Evolutionary conservation across 2,113 vertebrate genomes (phyloP), one percentile per base, ranked within the genome.

Genomic region (Notarius quadriscutis): DNA sequence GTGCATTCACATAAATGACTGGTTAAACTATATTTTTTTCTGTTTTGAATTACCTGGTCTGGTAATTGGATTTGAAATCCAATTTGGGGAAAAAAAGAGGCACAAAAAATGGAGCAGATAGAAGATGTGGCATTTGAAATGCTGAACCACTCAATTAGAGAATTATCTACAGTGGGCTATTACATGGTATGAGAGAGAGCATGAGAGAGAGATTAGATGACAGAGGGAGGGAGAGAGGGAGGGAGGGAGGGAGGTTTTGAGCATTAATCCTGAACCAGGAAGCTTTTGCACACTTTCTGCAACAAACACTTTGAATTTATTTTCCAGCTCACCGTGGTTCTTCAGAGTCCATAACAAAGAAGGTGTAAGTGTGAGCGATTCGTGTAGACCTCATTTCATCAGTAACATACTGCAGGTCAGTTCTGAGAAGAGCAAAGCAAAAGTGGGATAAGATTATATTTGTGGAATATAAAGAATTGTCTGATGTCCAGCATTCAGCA

Each of bases 51-150:
- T 90, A 92, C 89, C 89, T 86, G 88, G 84, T 88, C 78, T 89
- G 91, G 92, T 94, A 93, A 95, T 94, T 94, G 91, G 90, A 90
- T 92, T 92, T 89, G 60, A 92, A 92, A 93, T 93, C 92, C 91
- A 92, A 91, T 93, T 93, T 93, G 91, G 91, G 90, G 91, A 92
- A 88, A 92, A 50, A 22, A 75, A 75, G 80, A 81, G 75, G 62
- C 85, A 90, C 34, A 41, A 41, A 83, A 89, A 91, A 92, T 86
- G 79, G 86, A 89, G 69, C 20, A 80, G 91, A 91, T 84, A 82
- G 87, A 88, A 86, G 89, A 90, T 88, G 93, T 87, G 89, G 88
- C 72, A 41, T 91, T 92, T 87, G 78, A 81, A 88, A 86, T 69
- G 15, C 88, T 84, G 57, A 89, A 63, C 67, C 87, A 90, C 84